A percentile compares a stretch with the other conserved stretches of the same genome.
Evolutionary conservation across 2,888 invertebrate species (phyloP).

Genomic region (Crocallis elinguaria): DNA sequence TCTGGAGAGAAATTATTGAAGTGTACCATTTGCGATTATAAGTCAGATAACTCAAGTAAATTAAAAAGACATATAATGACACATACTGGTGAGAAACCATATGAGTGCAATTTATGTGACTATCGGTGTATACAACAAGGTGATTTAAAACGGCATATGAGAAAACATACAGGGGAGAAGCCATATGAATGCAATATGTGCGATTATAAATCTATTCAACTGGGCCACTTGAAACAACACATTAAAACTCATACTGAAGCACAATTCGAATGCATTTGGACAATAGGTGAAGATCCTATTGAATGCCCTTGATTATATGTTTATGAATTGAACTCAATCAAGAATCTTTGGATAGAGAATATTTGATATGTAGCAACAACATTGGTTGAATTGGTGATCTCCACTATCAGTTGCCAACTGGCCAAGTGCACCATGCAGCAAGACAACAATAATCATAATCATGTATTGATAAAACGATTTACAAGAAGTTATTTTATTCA

Average conservation of each 20-base stretch:
- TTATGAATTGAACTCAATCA: background rate
- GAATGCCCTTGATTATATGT: background rate
- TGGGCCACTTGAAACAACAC: conserved; percentile 14
- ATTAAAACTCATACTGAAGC: conserved; percentile 10
- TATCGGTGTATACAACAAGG: conserved; percentile 11
- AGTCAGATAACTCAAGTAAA: conserved; percentile 1
- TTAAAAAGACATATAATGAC: conserved; percentile 14
- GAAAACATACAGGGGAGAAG: conserved; percentile 15
- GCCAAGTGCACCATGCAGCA: too few species aligned
- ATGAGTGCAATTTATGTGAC: conserved; percentile 9
- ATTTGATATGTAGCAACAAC: background rate
- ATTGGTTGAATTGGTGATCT: too few species aligned
- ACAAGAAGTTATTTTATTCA: too few species aligned
- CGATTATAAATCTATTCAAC: conserved; percentile 17
- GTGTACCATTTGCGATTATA: conserved; percentile 6
- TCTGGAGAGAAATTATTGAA: conserved; percentile 11
- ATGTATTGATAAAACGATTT: too few species aligned
- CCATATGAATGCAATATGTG: conserved; percentile 12
- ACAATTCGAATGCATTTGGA: conserved; percentile 18
- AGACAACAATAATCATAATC: too few species aligned
- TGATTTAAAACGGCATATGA: conserved; percentile 11
- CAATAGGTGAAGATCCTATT: conserved; percentile 9
- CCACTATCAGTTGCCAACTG: too few species aligned
- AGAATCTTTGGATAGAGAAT: background rate
- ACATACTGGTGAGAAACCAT: conserved; percentile 19